Evolutionary conservation across 2,113 vertebrate species (phyloP), one percentile per base, ranked within the genome.

Genomic region (Genyomyrus donnyi): DNA sequence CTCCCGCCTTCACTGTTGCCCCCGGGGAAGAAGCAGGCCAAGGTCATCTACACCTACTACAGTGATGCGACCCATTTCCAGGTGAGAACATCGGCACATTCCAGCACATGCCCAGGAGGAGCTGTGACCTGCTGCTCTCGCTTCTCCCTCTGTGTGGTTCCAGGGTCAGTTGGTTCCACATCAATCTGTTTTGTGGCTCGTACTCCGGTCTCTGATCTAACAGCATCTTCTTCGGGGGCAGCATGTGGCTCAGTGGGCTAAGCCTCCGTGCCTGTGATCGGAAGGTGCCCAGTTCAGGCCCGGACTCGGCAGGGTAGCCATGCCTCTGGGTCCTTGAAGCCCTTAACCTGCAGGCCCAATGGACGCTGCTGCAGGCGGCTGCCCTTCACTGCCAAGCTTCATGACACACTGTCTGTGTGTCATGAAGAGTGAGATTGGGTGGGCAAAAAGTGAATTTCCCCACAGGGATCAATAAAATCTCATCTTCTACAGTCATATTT

Each of bases 1-100:
- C 90, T 96, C 3, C 96, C 96, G 0, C 5, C 89, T 0, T 89
- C 85, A 39, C 88, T 96, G 39, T 93, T 93, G 89, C 0, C 87
- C 1, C 85, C n/a, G 2, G 89, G 50, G 8, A 91, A 58, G 3
- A 89, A 1, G 0, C 91, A 19, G 1, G 92, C 15, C 89, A 94
- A 94, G 89, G 93, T 95, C 1, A 88, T 92, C 58, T 92, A 90
- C 88, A 94, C 94, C 2, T 94, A 92, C 92, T 93, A 91, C 92
- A 91, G 46, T 39, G 91, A 94, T 85, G 92, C 86, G 85, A 58
- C 90, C 0, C 24, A 94, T 1, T 96, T 96, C 90, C 91, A 95
- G 94, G 95, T 96, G 86, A 70, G 27, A 13, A 5, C 31, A 24
- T 31, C 5, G 31, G 6, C 31, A 4, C 70, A 53, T 49, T 49